A percentile compares a stretch with the other conserved stretches of the same genome.
Conservation (phyloP, 2,797 vertebrate species). For the Premnoplex brunnescens region DNA sequence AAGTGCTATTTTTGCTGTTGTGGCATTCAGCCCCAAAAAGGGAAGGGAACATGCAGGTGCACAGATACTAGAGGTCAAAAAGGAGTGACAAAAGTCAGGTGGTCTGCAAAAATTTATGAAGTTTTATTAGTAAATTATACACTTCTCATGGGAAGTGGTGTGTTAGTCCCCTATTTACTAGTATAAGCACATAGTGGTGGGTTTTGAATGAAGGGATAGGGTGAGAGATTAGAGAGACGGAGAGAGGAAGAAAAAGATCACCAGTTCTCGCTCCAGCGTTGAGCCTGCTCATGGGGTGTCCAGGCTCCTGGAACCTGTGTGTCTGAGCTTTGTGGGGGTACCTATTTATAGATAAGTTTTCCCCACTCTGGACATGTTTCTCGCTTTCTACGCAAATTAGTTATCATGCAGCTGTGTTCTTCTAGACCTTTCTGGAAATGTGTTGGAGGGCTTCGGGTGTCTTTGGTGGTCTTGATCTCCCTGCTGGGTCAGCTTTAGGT, state of each 20-base stretch:
- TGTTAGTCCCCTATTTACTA: neutral
- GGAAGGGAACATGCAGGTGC: neutral
- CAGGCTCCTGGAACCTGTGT: too few relatives aligned
- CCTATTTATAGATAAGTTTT: neutral
- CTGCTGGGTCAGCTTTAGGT: too few relatives aligned
- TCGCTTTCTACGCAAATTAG: neutral
- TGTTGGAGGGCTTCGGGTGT: rapidly evolving
- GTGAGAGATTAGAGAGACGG: neutral
- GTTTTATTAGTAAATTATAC: neutral
- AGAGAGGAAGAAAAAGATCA: neutral
- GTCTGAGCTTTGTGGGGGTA: neutral
- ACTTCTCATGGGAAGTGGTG: neutral
- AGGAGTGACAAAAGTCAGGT: neutral
- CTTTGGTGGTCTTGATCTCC: neutral
- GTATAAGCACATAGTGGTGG: neutral
- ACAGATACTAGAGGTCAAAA: neutral
- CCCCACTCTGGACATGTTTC: neutral
- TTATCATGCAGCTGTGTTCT: neutral
- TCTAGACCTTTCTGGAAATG: neutral
- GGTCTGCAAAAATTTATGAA: neutral
- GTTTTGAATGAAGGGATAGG: neutral
- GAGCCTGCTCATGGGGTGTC: neutral
- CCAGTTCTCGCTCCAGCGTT: neutral
- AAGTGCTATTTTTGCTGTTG: neutral
- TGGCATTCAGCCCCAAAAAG: neutral